Percentiles rank a stretch among this genome's conserved stretches.
Conservation (phyloP, 2,797 vertebrate genomes). For the Parauchenoglanis ngamensis region DNA sequence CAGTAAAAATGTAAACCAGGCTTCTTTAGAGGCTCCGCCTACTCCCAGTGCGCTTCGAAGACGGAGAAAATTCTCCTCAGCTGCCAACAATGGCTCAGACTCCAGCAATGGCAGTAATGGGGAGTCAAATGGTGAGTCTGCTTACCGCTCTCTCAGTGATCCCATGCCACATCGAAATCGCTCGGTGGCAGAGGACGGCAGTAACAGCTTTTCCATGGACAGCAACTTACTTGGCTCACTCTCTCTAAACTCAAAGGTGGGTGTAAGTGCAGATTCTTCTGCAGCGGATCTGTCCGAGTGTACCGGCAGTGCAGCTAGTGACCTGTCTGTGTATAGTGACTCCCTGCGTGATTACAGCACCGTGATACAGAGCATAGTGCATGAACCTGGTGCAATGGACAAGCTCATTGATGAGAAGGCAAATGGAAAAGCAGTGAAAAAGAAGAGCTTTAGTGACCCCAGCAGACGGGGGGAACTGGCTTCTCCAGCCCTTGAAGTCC, state of each 20-base stretch:
- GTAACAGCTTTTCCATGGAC: constrained; percentile 82
- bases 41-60: constrained; percentile 86
- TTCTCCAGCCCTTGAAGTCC: constrained; percentile 64
- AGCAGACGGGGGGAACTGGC: constrained; percentile 85
- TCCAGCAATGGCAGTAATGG: constrained; percentile 79
- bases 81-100: constrained; percentile 80
- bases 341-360: constrained; percentile 84
- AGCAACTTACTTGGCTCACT: constrained; percentile 92
- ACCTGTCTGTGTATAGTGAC: constrained; percentile 88
- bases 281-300: constrained; percentile 73
- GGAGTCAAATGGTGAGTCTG: constrained; percentile 77
- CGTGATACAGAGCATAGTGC: constrained; percentile 90
- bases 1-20: constrained; percentile 64
- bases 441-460: constrained; percentile 96
- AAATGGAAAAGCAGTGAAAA: constrained; percentile 90
- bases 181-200: constrained; percentile 77
- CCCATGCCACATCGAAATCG: constrained; percentile 93
- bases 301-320: constrained; percentile 86
- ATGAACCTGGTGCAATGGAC: constrained; percentile 88
- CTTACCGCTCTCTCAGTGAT: constrained; percentile 92
- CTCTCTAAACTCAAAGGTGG: constrained; percentile 79
- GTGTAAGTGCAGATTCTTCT: constrained; percentile 70
- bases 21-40: constrained; percentile 77
- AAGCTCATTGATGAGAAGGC: constrained; percentile 84
- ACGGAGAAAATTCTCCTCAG: constrained; percentile 86